Percentiles rank a stretch among this genome's conserved stretches.
phyloP scores from a whole-genome alignment of 2,113 vertebrate species.

The Aptenodytes forsteri region DNA sequence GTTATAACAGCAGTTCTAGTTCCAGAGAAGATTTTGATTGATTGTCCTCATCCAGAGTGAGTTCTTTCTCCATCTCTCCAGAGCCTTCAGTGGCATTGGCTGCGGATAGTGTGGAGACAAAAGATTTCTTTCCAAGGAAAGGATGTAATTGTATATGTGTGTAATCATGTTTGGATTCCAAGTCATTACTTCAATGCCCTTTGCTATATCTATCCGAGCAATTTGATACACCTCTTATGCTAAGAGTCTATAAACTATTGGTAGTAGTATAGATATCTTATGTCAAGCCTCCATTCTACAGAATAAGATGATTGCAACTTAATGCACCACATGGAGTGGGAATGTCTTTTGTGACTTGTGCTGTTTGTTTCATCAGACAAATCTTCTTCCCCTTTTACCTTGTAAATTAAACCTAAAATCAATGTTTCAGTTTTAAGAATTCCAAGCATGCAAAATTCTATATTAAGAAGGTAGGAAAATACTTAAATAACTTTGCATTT shows the following conservation, averaged over 20 bases:
- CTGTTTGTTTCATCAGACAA: neutral
- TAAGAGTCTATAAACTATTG: neutral
- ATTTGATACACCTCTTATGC: neutral
- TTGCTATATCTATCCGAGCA: neutral
- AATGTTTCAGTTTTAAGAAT: neutral
- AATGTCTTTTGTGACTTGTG: neutral
- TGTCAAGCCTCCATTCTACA: neutral
- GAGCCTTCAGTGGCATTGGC: neutral
- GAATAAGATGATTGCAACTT: neutral
- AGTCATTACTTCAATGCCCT: neutral
- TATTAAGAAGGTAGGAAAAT: neutral
- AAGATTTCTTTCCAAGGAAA: slow-evolving; percentile 7
- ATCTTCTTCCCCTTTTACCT: neutral
- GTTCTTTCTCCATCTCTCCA: neutral
- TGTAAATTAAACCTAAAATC: neutral
- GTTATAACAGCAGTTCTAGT: slow-evolving; percentile 24
- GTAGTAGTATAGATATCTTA: neutral
- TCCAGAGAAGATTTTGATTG: slow-evolving; percentile 56
- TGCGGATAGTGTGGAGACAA: neutral
- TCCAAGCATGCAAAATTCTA: neutral
- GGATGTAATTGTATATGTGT: neutral
- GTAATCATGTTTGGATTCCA: neutral
- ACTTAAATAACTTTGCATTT: neutral
- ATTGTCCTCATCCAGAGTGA: slow-evolving; percentile 35
- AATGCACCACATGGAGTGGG: neutral